Evolutionary conservation across 2,113 vertebrate genomes (phyloP), one percentile per base, ranked within the genome.

Genomic region (Macquaria ambigua): DNA sequence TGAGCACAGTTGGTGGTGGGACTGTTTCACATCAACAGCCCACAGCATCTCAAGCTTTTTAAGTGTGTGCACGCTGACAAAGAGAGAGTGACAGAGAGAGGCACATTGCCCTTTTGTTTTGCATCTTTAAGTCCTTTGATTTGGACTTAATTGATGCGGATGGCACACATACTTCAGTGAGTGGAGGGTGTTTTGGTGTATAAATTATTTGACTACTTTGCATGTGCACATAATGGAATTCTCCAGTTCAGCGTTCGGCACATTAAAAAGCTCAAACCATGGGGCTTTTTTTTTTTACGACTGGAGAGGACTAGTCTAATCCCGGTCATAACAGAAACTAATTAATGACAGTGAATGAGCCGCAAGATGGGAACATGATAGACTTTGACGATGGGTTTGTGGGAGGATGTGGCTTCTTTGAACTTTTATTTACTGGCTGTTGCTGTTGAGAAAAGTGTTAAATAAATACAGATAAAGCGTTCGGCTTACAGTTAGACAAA

Each of bases 121-220:
- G 55, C 82, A 78, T 67, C 82, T 86, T 64, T 64, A 64, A 77
- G 74, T 63, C 81, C 81, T 92, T 93, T 94, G 83, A 85, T 86
- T 80, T 6, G 50, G n/a, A 52, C 71, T 87, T 85, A 63, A 85
- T 88, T 89, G 69, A 91, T 86, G 89, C 50, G 10, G 80, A 92
- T 58, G 68, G 69, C 70, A 46, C 78, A 72, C 88, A 91, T 89
- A 81, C 88, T 93, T 88, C 8, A 80, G 67, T 41, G 74, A 85
- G 79, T 58, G 70, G 75, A 76, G 62, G 74, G 84, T 61, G 64
- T 80, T 86, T 69, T 77, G 28, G 50, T 53, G 81, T 71, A 64
- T 77, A 81, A 77, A 86, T 80, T 37, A 85, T 77, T 74, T 56
- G 31, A 59, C 74, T 39, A 18, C 77, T 91, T 90, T 89, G 79